These are phyloP conservation scores for Sylvietta virens DNA, from an alignment of 2,113 vertebrate genomes.

Conservation along the genomic window DNA sequence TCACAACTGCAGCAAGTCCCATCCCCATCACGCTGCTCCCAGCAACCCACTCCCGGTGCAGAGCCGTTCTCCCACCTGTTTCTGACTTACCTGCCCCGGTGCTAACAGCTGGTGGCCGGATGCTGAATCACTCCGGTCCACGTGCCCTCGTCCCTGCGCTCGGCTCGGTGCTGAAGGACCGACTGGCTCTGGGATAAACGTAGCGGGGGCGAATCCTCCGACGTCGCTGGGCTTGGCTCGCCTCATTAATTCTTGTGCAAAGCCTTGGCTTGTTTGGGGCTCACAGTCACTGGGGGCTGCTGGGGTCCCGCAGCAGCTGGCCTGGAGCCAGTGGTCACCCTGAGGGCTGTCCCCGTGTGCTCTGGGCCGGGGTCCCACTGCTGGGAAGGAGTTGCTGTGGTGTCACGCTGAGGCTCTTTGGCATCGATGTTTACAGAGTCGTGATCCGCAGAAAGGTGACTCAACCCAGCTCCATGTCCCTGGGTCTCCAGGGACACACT, in stretches of 20 bases:
- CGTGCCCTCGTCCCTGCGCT: neutral
- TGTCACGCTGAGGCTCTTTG: accelerated
- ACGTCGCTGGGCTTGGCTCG: neutral
- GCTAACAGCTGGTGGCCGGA: neutral
- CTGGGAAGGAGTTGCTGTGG: neutral
- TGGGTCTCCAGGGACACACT: no score
- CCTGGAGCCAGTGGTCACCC: neutral
- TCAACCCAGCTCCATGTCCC: neutral
- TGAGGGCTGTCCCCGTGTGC: accelerated
- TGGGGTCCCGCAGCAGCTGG: neutral
- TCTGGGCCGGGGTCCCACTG: accelerated
- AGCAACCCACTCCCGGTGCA: neutral
- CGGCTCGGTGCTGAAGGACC: neutral
- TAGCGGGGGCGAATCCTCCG: neutral
- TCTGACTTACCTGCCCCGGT: neutral
- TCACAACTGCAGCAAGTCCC: accelerated
- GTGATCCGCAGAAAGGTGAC: accelerated
- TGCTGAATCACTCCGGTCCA: neutral
- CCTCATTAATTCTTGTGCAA: neutral
- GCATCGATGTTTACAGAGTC: accelerated
- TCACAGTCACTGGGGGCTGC: accelerated
- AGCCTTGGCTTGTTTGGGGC: neutral
- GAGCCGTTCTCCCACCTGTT: neutral
- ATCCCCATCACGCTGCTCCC: neutral
- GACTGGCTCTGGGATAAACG: neutral